phyloP scores from a whole-genome alignment of 1,140 invertebrate species.

The Saxidomus purpurata region DNA sequence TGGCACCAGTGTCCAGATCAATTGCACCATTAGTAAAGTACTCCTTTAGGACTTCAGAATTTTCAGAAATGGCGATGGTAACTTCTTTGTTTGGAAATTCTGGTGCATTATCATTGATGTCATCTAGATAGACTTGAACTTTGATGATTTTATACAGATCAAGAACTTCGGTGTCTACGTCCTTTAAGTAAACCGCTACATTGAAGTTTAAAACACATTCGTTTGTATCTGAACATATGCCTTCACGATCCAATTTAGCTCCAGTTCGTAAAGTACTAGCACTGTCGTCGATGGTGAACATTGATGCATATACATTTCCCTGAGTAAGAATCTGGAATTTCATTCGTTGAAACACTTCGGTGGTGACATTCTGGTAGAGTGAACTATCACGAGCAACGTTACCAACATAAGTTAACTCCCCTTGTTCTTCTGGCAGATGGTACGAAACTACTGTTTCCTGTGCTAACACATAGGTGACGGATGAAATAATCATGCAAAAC shows the following conservation, averaged over 20 bases:
- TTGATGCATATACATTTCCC: conserved; percentile 71
- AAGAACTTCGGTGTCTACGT: conserved; percentile 64
- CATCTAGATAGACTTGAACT: conserved; percentile 85
- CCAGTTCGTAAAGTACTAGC: conserved; percentile 77
- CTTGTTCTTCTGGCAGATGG: conserved; percentile 77
- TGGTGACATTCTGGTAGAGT: conserved; percentile 76
- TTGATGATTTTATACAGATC: conserved; percentile 81
- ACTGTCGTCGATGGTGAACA: conserved; percentile 79
- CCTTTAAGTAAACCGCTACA: conserved; percentile 77
- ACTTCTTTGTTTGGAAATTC: conserved; percentile 88
- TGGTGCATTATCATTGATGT: conserved; percentile 98
- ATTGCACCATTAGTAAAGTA: conserved; percentile 88
- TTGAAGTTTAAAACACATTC: conserved; percentile 77
- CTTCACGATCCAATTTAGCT: conserved; percentile 78
- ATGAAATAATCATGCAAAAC: conserved; percentile 26
- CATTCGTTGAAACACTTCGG: conserved; percentile 76
- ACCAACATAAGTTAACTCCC: conserved; percentile 76
- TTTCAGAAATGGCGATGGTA: conserved; percentile 85
- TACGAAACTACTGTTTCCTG: conserved; percentile 70
- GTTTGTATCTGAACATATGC: conserved; percentile 69
- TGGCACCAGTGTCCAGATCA: conserved; percentile 89
- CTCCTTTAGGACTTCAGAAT: conserved; percentile 88
- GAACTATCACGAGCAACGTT: conserved; percentile 79
- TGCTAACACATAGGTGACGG: neutral
- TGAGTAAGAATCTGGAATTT: conserved; percentile 81